Base-by-base conservation (phyloP, 2,888 invertebrate species). In the Nudaria mundana region DNA sequence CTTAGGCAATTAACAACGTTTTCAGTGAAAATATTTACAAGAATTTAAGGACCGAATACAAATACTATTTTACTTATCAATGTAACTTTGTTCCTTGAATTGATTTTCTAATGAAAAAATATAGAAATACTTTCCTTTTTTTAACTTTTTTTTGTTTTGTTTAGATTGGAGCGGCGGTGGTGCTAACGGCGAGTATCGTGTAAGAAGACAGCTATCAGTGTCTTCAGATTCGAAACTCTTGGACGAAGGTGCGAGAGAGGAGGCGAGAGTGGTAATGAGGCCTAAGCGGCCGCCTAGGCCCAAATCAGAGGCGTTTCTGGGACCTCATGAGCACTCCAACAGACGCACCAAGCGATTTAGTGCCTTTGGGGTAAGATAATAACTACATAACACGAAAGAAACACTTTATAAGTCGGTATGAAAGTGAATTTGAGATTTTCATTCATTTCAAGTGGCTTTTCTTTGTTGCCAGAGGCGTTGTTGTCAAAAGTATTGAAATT, bases 261-360 rank as follows among this genome's bases (percentile, higher is more conserved):
- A 96, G 83, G 93, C 95, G 56, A 91, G 95, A 79, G 97, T 97
- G 63, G 94, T 97, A 74, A 91, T 96, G 89, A 91, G 97, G 90
- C 95, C 96, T 68, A 95, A 95, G 83, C 95, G 96, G 87, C 96
- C 97, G 59, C 97, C 97, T 57, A 91, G 98, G 90, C 98, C 98
- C 69, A 97, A 98, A 84, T 98, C 98, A 12, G 98, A 98, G 90
- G 97, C 97, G 53, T 96, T 96, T 87, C 93, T 97, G 65, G 95
- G 95, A 61, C 92, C 86, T 5, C 91, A 87, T 90, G 92, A 92
- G 74, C 92, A 93, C 81, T 91, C 92, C 61, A 93, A 94, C 84
- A 91, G 96, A 85, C 92, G 95, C 81, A 94, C 95, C 73, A 98
- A 98, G 91, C 92, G 98, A 83, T 97, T 96, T 90, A 97, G 97